Percentiles rank a stretch among this genome's conserved stretches.
phyloP scores from a whole-genome alignment of 2,797 vertebrate genomes.

The Chelonia mydas region DNA sequence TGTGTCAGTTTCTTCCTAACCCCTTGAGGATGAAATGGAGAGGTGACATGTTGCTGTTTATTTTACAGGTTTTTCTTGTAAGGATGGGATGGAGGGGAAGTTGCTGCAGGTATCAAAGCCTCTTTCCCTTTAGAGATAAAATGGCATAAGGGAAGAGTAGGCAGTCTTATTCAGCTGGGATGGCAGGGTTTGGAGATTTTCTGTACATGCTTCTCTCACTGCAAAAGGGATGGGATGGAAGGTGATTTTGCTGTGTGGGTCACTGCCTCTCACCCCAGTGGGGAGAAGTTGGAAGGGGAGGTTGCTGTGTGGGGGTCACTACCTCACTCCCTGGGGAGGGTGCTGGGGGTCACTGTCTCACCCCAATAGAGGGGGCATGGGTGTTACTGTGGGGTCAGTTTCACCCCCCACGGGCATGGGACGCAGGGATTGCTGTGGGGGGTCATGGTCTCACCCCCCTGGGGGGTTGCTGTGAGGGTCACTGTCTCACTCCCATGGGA shows the following conservation, averaged over 20 bases:
- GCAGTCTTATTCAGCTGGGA: neutral
- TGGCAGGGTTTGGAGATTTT: neutral
- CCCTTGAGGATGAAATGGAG: neutral
- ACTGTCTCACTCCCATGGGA: no score
- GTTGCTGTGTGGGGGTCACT: neutral
- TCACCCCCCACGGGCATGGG: no score
- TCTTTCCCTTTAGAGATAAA: neutral
- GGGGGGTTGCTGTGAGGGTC: no score
- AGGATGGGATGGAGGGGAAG: neutral
- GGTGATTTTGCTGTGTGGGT: neutral
- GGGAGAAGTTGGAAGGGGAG: neutral
- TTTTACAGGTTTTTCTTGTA: neutral
- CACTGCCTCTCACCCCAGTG: neutral
- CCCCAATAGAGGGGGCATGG: no score
- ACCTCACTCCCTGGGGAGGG: no score
- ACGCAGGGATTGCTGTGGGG: no score
- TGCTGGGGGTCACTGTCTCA: no score
- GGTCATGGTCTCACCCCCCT: no score
- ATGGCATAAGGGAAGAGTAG: neutral
- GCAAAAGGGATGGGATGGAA: neutral
- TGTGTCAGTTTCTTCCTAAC: neutral
- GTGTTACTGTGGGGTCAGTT: no score
- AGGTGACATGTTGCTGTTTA: neutral
- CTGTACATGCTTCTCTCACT: neutral
- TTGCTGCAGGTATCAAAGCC: neutral